Base-by-base conservation (phyloP, 1,140 invertebrate genomes). In the Meloidogyne chitwoodi region DNA sequence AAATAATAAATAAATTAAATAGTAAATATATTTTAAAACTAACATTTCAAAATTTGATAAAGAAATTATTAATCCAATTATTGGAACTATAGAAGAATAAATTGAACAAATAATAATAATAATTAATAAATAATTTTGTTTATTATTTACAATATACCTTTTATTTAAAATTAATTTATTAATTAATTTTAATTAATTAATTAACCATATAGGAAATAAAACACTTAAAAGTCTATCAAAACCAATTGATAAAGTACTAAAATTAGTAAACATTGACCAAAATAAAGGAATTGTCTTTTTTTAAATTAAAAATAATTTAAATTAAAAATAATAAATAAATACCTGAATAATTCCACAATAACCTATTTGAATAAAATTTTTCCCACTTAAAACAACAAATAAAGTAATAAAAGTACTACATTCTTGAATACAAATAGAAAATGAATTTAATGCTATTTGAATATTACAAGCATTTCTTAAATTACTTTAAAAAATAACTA, bases 331-430 rank as follows among this genome's bases (percentile, higher is more conserved):
- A n/a, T 41, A 41, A 56, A 56, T 48, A 48, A n/a, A 19, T 56
- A 56, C 48, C n/a, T 66, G 65, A 31, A 66, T 41, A 31, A 66
- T 31, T n/a, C 29, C 29, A 41, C 65, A 66, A 31, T 31, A 14
- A 66, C 19, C 19, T 8, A 66, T 1, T 8, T n/a, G 5, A 66
- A 66, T 66, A 41, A 66, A 66, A 22, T 66, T 66, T 31, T 31
- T 66, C 5, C 65, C 65, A 41, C 29, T 66, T 31, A 66, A 31
- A 31, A 66, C 65, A 31, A 66, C 29, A 66, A 66, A 66, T 41
- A 66, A 41, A 41, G 65, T 66, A n/a, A 66, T 22, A 66, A 66
- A 66, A 26, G 65, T 31, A 41, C 65, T 66, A n/a, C 65, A n/a
- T 41, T 66, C 19, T 26, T 66, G 65, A 19, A 66, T 31, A 41